Evolutionary conservation across 2,888 invertebrate genomes (phyloP), one percentile per base, ranked within the genome.

Genomic region (Dicycla oo): DNA sequence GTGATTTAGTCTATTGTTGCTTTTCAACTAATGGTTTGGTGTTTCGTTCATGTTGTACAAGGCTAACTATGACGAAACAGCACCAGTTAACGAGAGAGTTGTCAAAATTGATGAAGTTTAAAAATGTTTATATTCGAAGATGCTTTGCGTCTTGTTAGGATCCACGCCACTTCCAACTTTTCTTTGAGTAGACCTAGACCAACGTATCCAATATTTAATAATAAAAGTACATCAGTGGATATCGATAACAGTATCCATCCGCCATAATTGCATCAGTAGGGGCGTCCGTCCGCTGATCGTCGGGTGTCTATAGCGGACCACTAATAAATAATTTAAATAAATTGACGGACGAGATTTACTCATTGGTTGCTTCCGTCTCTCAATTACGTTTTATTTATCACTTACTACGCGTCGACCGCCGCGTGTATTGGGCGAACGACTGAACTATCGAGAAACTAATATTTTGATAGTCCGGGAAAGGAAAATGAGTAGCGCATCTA

Each of bases 301-400:
- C 94, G 94, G 95, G 95, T 95, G 95, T 95, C 95, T 95, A 95
- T 95, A 94, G 93, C 94, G 92, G 93, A 91, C 91, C 95, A 95
- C 95, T 96, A 96, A 96, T 96, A 96, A 96, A 96, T 96, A 95
- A 96, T 96, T 96, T 95, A 94, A 96, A 95, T 94, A 95, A 96
- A 96, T 96, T 96, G 96, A 95, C 95, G 95, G 95, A 95, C 95
- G 96, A 95, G 95, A 96, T 96, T 96, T 96, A 95, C 95, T 96
- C 95, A 96, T 96, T 96, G 96, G 92, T 92, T 93, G 95, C 95
- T 95, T 96, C 96, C 96, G 95, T 94, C 93, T 93, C 94, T 95
- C 96, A 95, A 95, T 96, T 95, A 96, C 94, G 91, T 90, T 94
- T 96, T 96, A 96, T 96, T 96, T 96, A 95, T 96, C 96, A 96